Base-by-base conservation (phyloP, 2,113 vertebrate species). In the Ceuthmochares aereus region DNA sequence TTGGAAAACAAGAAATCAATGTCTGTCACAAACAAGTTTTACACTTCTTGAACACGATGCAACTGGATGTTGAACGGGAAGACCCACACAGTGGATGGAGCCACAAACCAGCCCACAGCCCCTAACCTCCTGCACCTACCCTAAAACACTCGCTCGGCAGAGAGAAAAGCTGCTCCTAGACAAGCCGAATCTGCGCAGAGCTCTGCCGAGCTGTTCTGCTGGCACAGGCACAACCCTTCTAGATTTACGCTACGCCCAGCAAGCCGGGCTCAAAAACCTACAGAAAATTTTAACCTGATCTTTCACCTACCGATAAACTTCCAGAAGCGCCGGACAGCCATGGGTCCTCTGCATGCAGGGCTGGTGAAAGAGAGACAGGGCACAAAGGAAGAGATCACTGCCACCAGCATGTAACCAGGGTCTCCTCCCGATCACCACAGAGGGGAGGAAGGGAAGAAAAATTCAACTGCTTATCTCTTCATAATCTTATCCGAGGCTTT, bases 371-470 rank as follows among this genome's bases (percentile, higher is more conserved):
- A 23, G 22, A 27, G 25, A 22, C 1, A 5, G 23, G 20, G 30
- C 47, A 54, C n/a, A 25, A 30, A 32, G 62, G 32, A 21, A 75
- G 19, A 13, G 32, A 27, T 40, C 40, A 17, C 12, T 0, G n/a
- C 77, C 3, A 0, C 2, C 16, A 26, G 16, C 10, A 14, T 17
- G 25, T 25, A 37, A 62, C 2, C 1, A 0, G 4, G 25, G 59
- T 66, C 63, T 67, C 21, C n/a, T 20, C 23, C 20, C 3, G 3
- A 23, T 4, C 0, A 18, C 36, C 1, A 0, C 32, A 27, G 56
- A 87, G 25, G 8, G 26, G 7, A 92, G 10, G 15, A 62, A 88
- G 18, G 30, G 34, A 66, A 94, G 23, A 10, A 78, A 81, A 87
- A 54, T 1, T 19, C 63, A 64, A 1, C 7, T 0, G 52, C 29